A percentile compares a stretch with the other conserved stretches of the same genome.
These are phyloP conservation scores for Apodemia mormo DNA, from an alignment of 2,888 invertebrate species.

Conservation along the genomic window DNA sequence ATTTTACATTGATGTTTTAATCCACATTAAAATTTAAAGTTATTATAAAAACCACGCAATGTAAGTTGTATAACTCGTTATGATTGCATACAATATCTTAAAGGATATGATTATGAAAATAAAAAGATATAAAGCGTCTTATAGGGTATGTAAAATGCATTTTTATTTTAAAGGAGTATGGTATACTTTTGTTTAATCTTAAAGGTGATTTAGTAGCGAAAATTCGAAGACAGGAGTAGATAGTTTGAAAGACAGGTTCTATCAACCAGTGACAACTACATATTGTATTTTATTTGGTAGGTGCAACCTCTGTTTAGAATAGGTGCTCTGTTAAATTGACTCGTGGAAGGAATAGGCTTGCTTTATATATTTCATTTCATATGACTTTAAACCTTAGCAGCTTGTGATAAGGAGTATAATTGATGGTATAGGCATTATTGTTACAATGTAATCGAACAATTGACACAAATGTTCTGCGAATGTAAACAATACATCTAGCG, in stretches of 20 bases:
- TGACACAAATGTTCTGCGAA: conserved; percentile 39
- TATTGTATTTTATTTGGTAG: conserved; percentile 76
- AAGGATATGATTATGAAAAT: conserved; percentile 15
- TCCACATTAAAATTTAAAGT: background rate
- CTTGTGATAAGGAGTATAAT: conserved; percentile 25
- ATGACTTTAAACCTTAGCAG: conserved; percentile 26
- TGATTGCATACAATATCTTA: conserved; percentile 17
- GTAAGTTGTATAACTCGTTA: conserved; percentile 26
- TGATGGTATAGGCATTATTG: conserved; percentile 5
- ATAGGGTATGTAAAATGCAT: conserved; percentile 20
- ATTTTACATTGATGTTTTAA: conserved; percentile 35
- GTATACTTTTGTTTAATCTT: conserved; percentile 20
- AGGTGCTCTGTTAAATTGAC: conserved; percentile 59
- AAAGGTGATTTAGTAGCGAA: conserved; percentile 22
- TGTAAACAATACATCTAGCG: conserved; percentile 32
- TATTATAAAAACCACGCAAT: conserved; percentile 28
- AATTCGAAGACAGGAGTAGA: conserved; percentile 45
- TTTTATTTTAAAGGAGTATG: background rate
- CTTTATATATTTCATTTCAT: conserved; percentile 21
- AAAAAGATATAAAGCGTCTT: conserved; percentile 35
- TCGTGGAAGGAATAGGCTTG: conserved; percentile 43
- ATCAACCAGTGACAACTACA: conserved; percentile 78
- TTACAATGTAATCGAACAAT: conserved; percentile 30
- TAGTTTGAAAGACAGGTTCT: conserved; percentile 78
- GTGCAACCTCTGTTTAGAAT: conserved; percentile 67